These are phyloP conservation scores for Phenacoccus solenopsis DNA, from an alignment of 1,140 invertebrate species.

Conservation along the genomic window DNA sequence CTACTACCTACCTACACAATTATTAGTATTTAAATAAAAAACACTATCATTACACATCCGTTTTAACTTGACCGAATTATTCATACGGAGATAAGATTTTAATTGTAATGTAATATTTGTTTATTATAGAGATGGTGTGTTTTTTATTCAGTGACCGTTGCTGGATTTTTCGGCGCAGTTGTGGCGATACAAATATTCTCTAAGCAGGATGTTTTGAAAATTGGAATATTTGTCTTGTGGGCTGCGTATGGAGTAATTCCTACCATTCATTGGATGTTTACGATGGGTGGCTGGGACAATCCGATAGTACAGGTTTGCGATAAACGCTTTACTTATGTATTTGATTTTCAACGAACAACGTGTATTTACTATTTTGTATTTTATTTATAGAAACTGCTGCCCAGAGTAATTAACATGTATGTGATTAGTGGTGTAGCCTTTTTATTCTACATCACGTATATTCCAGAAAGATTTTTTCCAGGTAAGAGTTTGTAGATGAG, in stretches of 20 bases:
- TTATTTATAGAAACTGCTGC: constrained; percentile 61
- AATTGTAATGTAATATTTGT: neutral
- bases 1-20: too few species aligned
- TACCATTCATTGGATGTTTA: constrained; percentile 76
- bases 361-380: constrained; percentile 4
- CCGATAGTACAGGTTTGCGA: constrained; percentile 61
- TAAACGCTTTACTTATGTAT: neutral
- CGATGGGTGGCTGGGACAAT: constrained; percentile 75
- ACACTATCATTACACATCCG: too few species aligned
- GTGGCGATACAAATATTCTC: constrained; percentile 68
- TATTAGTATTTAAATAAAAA: too few species aligned
- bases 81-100: neutral
- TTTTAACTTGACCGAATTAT: too few species aligned
- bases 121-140: constrained; percentile 60
- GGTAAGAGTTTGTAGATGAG: too few species aligned
- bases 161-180: constrained; percentile 61
- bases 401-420: constrained; percentile 81
- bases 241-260: constrained; percentile 81
- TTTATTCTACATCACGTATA: constrained; percentile 67
- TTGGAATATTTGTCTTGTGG: constrained; percentile 71
- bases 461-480: constrained; percentile 56
- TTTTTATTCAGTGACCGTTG: constrained; percentile 70
- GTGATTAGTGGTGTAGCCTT: constrained; percentile 72
- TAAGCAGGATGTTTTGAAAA: constrained; percentile 55
- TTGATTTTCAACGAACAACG: too few species aligned